Base-by-base conservation (phyloP, 2,113 vertebrate species). In the Cinclus cinclus region DNA sequence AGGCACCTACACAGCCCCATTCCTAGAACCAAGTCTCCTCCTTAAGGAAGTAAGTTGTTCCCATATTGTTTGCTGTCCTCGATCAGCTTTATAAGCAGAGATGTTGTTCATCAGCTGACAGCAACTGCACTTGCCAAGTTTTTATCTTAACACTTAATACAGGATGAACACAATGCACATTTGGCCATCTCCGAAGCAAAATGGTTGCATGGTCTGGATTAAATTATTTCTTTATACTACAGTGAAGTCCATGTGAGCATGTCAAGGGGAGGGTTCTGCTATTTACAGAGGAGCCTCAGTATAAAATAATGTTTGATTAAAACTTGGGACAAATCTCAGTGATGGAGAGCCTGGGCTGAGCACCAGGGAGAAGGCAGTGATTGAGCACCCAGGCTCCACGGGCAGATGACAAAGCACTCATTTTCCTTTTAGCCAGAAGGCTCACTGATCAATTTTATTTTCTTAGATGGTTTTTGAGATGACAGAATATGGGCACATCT, bases 241-340 rank as follows among this genome's bases (percentile, higher is more conserved):
- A 96, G 90, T 94, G 74, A 94, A 94, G 74, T 83, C 91, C 15
- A 10, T 70, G 80, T 78, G 95, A 96, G 85, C 68, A 93, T 23
- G 83, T 94, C 96, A 97, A 94, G 89, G 95, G 81, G 87, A 95
- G 77, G 92, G 87, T 91, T 96, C 89, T 89, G 95, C 97, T 94
- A 97, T 97, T 97, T 98, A 97, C 93, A 74, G 84, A 95, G 90
- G 91, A 96, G 89, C 91, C 93, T 90, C 55, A 31, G 83, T 91
- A 92, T 95, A 97, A 95, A 98, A 97, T 97, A 97, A 97, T 53
- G 94, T 97, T 98, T 97, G 97, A 98, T 98, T 97, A 97, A 97
- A 97, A 90, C 89, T 95, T 74, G 76, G 96, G 96, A 97, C 95
- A 97, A 97, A 97, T 95, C 96, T 95, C 92, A 31, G 91, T 95